Base-by-base conservation (phyloP, 2,888 invertebrate species). In the Tyria jacobaeae region DNA sequence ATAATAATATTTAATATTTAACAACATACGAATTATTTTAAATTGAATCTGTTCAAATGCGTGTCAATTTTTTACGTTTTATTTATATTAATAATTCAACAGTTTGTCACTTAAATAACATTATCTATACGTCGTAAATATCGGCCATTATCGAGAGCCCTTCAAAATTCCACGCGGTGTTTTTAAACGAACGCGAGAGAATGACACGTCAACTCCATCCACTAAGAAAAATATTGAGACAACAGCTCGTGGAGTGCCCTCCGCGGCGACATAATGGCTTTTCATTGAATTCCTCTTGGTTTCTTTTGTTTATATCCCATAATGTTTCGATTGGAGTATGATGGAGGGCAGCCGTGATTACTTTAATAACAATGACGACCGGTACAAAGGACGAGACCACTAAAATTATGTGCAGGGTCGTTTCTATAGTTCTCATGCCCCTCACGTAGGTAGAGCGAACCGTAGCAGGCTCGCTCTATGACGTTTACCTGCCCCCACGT, bases 231-330 rank as follows among this genome's bases (percentile, higher is more conserved):
- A 94, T 92, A 94, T 93, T 93, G 92, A 92, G 92, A 92, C 93
- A 93, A 91, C 91, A 90, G 87, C 82, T 76, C 68, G 79, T 84
- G 84, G 86, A 92, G 92, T 83, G 88, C 90, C 78, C 92, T 93
- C 82, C 86, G 80, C 88, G 77, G 89, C 88, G 89, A 91, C 93
- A 92, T 92, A 93, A 93, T 93, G 89, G 93, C 90, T 89, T 93
- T 92, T 91, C 92, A 92, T 91, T 92, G 89, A 92, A 93, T 93
- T 90, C 91, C 88, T 88, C 86, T 90, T 89, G 89, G 84, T 92
- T 88, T 90, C 93, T 93, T 94, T 94, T 94, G 93, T 94, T 93
- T 94, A 92, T 91, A 91, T 89, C 91, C 92, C 89, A 91, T 92
- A 92, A 92, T 92, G 92, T 92, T 92, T 89, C 92, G 92, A 92